These are phyloP conservation scores for Anhinga anhinga DNA, from an alignment of 2,113 vertebrate species.

Conservation along the genomic window DNA sequence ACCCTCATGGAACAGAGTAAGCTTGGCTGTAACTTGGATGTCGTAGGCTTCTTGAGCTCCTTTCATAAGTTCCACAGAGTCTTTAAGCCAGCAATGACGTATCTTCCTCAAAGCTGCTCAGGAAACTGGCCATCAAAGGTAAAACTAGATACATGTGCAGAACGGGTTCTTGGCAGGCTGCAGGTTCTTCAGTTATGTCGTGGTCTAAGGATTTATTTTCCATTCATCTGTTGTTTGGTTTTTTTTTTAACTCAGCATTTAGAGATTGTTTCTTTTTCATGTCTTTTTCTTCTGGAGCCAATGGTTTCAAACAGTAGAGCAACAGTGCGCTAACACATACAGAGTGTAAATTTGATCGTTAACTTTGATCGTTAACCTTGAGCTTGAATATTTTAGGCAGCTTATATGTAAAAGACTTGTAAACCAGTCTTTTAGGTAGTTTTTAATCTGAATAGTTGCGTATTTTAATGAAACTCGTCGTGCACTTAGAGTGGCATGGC, in stretches of 20 bases:
- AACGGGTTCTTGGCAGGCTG: background rate
- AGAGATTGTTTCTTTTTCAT: background rate
- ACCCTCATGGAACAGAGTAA: background rate
- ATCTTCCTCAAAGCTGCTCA: background rate
- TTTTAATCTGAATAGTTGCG: background rate
- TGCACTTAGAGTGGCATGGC: background rate
- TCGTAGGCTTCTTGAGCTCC: background rate
- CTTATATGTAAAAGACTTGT: background rate
- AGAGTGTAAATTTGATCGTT: background rate
- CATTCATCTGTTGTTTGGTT: background rate
- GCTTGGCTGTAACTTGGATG: background rate
- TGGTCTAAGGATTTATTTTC: background rate
- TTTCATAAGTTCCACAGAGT: background rate
- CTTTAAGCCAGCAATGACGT: background rate
- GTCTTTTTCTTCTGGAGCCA: background rate
- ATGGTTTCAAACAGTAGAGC: background rate
- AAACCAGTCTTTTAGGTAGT: background rate
- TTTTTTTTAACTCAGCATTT: background rate
- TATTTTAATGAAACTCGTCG: background rate
- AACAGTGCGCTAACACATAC: background rate
- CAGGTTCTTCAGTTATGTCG: background rate
- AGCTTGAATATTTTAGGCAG: background rate
- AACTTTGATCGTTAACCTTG: background rate
- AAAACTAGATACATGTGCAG: background rate
- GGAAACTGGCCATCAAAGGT: background rate